These are phyloP conservation scores for Sarcophaga caerulescens DNA, from an alignment of 2,888 invertebrate genomes.

Conservation along the genomic window DNA sequence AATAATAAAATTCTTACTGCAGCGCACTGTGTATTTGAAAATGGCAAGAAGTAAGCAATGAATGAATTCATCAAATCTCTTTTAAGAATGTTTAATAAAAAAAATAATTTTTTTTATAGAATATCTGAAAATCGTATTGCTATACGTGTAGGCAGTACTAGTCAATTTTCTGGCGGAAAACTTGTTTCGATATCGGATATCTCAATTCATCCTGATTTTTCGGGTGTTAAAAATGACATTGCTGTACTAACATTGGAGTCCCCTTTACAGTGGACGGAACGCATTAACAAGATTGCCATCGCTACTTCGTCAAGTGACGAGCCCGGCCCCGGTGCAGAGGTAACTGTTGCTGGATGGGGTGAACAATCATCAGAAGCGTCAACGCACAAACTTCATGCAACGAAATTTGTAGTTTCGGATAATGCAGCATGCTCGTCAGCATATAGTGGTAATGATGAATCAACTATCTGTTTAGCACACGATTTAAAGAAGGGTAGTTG, in stretches of 20 bases:
- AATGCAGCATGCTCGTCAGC: slow-evolving; percentile 72
- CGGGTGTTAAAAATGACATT: slow-evolving; percentile 73
- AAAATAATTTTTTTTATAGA: slow-evolving; percentile 29
- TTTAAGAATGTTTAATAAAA: too few relatives aligned
- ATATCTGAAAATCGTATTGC: slow-evolving; percentile 68
- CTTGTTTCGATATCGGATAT: slow-evolving; percentile 71
- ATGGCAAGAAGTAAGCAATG: slow-evolving; percentile 71
- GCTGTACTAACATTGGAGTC: slow-evolving; percentile 74
- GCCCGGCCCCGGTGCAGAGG: slow-evolving; percentile 70
- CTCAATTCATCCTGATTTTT: slow-evolving; percentile 73
- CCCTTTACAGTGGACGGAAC: slow-evolving; percentile 70
- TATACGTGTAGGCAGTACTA: slow-evolving; percentile 79
- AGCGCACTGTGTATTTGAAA: slow-evolving; percentile 76
- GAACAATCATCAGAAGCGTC: slow-evolving; percentile 68
- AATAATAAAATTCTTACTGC: slow-evolving; percentile 74
- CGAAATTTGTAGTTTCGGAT: slow-evolving; percentile 69
- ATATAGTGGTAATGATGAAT: slow-evolving; percentile 67
- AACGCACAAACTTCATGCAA: slow-evolving; percentile 73
- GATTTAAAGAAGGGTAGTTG: slow-evolving; percentile 69
- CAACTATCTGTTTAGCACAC: slow-evolving; percentile 69
- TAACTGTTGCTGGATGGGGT: slow-evolving; percentile 79
- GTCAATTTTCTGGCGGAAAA: slow-evolving; percentile 77
- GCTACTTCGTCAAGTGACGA: slow-evolving; percentile 52
- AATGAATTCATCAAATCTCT: background rate
- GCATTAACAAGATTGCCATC: slow-evolving; percentile 73